Evolutionary conservation across 2,888 invertebrate genomes (phyloP).

Genomic region (Ditula angustiorana): DNA sequence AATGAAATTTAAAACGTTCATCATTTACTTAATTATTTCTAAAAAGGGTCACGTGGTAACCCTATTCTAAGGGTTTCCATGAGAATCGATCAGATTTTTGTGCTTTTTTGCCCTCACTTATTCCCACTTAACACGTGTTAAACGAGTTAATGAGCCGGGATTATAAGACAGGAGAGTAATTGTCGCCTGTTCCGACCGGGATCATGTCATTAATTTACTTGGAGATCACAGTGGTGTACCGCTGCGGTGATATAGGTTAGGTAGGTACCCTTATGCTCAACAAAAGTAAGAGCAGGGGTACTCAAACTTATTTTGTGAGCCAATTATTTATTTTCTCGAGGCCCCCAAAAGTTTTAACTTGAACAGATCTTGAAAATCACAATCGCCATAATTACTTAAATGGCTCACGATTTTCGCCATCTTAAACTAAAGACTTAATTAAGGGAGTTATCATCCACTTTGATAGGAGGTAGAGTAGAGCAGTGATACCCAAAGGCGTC

Average conservation of each 20-base stretch:
- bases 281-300: neutral
- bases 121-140: conserved; percentile 67
- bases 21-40: neutral
- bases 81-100: conserved; percentile 27
- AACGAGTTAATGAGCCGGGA: conserved; percentile 65
- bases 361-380: too few relatives aligned
- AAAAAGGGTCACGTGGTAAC: neutral
- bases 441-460: too few relatives aligned
- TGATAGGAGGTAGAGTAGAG: too few relatives aligned
- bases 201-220: conserved; percentile 28
- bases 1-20: too few relatives aligned
- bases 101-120: conserved; percentile 50
- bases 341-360: too few relatives aligned
- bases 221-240: conserved; percentile 14
- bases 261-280: conserved; percentile 8
- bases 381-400: too few relatives aligned
- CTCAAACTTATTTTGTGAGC: too few relatives aligned
- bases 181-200: conserved; percentile 47
- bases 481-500: too few relatives aligned
- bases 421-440: too few relatives aligned
- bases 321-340: too few relatives aligned
- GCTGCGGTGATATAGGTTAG: neutral
- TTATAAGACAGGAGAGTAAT: conserved; percentile 72
- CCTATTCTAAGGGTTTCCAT: conserved; percentile 20
- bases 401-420: too few relatives aligned